Base-by-base conservation (phyloP, 2,797 vertebrate species). In the Tapera naevia region DNA sequence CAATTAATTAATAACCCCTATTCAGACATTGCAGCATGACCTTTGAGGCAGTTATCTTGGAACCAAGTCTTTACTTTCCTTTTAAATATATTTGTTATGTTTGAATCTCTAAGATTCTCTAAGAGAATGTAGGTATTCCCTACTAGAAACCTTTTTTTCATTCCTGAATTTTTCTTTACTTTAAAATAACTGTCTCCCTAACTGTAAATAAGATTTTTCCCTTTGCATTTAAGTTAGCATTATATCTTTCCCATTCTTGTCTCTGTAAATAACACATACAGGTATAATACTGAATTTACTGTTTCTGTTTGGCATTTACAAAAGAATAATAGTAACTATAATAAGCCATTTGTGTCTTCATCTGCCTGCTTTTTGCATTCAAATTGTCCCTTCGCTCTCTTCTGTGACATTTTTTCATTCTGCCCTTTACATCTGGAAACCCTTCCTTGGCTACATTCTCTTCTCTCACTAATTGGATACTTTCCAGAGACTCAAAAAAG, bases 391-490 rank as follows among this genome's bases (percentile, higher is more conserved):
- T 90, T 66, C 8, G 0, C 54, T 90, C 58, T 92, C 76, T 54
- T 92, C 69, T 51, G 27, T 66, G 46, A 22, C 66, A 89, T 46
- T 73, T 90, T 60, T 84, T 93, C 75, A 66, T 86, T 88, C 33
- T 1, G 1, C 35, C 35, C 45, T 84, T 92, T 91, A 92, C 69
- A 91, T 86, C 81, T 88, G 79, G 72, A 95, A 93, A 75, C 23
- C 8, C 16, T 78, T 89, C 43, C 43, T 91, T 91, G n/a, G 35
- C 46, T 88, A 54, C 1, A 2, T 89, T 56, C 23, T 82, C 61
- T 87, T 82, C 88, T 72, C 43, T 88, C 82, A 75, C 81, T 92
- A 93, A 92, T 89, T 91, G 92, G 89, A 75, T 62, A 62, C 46
- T 81, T 95, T 48, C 56, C 80, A 80, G 69, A 83, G 18, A 66